Percentiles rank a stretch among this genome's conserved stretches.
These are phyloP conservation scores for Irena cyanogastra DNA, from an alignment of 2,113 vertebrate species.

Conservation along the genomic window DNA sequence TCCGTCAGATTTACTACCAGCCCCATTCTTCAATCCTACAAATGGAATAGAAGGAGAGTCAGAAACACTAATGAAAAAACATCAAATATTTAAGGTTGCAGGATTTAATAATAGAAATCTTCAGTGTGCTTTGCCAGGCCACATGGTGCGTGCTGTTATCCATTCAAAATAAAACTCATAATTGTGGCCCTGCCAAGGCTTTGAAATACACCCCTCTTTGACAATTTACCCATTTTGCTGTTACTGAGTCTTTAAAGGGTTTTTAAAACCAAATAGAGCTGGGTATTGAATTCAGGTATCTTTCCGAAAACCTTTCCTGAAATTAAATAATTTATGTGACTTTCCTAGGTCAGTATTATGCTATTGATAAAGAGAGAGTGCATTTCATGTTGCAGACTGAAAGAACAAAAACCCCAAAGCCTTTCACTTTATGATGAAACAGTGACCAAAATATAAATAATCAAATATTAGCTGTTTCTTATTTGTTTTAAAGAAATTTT, in stretches of 20 bases:
- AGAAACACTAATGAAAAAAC: slow-evolving; percentile 23
- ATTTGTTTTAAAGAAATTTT: neutral
- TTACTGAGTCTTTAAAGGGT: neutral
- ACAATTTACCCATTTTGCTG: neutral
- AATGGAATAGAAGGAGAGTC: neutral
- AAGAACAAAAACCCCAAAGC: neutral
- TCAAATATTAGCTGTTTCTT: neutral
- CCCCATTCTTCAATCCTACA: neutral
- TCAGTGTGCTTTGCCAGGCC: neutral
- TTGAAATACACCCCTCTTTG: neutral
- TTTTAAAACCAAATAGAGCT: neutral
- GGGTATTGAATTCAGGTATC: neutral
- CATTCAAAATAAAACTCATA: neutral
- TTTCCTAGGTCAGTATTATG: neutral
- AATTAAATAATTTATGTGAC: neutral
- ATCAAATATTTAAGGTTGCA: slow-evolving; percentile 30
- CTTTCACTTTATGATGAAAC: neutral
- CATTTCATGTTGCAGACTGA: neutral
- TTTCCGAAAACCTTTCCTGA: neutral
- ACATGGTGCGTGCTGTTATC: neutral
- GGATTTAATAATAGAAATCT: slow-evolving; percentile 20
- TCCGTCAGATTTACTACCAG: neutral
- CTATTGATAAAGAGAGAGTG: neutral
- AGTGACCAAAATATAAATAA: neutral
- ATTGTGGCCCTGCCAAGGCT: neutral